Evolutionary conservation across 1,140 invertebrate species (phyloP).

Genomic region (Calephelis nemesis): DNA sequence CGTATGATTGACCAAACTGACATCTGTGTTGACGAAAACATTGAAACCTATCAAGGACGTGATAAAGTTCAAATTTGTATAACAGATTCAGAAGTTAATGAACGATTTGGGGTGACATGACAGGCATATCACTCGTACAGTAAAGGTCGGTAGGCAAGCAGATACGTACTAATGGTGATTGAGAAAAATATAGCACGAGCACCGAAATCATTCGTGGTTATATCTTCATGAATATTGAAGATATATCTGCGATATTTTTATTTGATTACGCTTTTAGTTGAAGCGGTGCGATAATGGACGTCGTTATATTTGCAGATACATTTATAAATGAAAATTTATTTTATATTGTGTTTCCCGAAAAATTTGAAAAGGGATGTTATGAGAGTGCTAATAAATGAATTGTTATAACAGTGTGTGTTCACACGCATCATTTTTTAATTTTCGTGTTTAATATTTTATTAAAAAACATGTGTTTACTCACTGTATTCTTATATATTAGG

Average conservation of each 20-base stretch:
- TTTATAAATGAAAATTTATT: conserved; percentile 9
- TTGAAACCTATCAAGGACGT: conserved; percentile 30
- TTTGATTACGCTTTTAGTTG: conserved; percentile 61
- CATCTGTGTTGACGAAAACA: neutral
- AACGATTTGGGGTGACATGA: conserved; percentile 55
- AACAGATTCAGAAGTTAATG: conserved; percentile 37
- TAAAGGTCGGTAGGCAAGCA: conserved; percentile 64
- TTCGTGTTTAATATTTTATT: no score
- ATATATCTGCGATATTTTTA: conserved; percentile 64
- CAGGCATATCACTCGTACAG: conserved; percentile 46
- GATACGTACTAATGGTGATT: conserved; percentile 78
- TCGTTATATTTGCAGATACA: conserved; percentile 36
- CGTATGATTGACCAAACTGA: conserved; percentile 51
- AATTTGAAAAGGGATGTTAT: neutral
- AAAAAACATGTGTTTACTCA: no score
- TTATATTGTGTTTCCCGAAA: conserved; percentile 7
- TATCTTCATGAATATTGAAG: conserved; percentile 78
- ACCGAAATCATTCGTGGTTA: conserved; percentile 68
- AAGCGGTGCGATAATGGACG: conserved; percentile 50
- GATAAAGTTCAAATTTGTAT: conserved; percentile 34
- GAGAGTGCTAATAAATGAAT: neutral
- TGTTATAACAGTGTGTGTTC: no score
- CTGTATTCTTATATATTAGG: no score
- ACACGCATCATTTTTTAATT: no score
- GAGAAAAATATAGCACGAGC: conserved; percentile 73